Evolutionary conservation across 2,797 vertebrate genomes (phyloP).

Genomic region (Acrossocheilus fasciatus): DNA sequence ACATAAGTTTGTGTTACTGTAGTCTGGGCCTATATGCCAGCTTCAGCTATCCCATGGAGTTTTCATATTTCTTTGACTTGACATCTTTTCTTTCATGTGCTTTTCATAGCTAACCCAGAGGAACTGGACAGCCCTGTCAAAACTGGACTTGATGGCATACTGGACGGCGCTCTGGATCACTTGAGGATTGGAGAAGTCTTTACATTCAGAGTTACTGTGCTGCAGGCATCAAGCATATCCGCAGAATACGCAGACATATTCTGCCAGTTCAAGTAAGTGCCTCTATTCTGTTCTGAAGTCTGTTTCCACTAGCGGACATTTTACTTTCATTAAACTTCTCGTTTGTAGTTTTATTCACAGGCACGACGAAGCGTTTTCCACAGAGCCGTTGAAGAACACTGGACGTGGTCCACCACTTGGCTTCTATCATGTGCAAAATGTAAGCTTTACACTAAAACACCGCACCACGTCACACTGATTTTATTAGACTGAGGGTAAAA

Average conservation of each 20-base stretch:
- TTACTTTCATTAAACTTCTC: slow-evolving; percentile 3
- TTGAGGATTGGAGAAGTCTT: slow-evolving; percentile 90
- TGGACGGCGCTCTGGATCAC: slow-evolving; percentile 84
- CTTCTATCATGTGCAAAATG: slow-evolving; percentile 98
- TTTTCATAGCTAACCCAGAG: slow-evolving; percentile 77
- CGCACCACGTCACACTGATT: neutral
- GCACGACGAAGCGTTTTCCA: slow-evolving; percentile 97
- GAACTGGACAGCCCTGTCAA: slow-evolving; percentile 86
- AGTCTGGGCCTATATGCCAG: neutral
- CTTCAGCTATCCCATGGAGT: neutral
- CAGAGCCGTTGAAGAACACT: slow-evolving; percentile 96
- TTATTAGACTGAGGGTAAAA: slow-evolving; percentile 7
- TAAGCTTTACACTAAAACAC: slow-evolving; percentile 67
- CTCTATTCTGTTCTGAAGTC: neutral
- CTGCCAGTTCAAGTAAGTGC: slow-evolving; percentile 96
- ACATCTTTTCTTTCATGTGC: neutral
- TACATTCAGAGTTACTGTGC: slow-evolving; percentile 95
- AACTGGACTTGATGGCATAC: slow-evolving; percentile 73
- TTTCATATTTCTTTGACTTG: neutral
- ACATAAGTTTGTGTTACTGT: neutral
- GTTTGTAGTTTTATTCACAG: slow-evolving; percentile 93
- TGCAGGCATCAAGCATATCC: slow-evolving; percentile 97
- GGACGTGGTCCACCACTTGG: slow-evolving; percentile 93
- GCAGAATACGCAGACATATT: slow-evolving; percentile 97
- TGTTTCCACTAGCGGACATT: slow-evolving; percentile 7